A percentile compares a stretch with the other conserved stretches of the same genome.
Conservation (phyloP, 2,888 invertebrate species). For the Epinotia demarniana region DNA sequence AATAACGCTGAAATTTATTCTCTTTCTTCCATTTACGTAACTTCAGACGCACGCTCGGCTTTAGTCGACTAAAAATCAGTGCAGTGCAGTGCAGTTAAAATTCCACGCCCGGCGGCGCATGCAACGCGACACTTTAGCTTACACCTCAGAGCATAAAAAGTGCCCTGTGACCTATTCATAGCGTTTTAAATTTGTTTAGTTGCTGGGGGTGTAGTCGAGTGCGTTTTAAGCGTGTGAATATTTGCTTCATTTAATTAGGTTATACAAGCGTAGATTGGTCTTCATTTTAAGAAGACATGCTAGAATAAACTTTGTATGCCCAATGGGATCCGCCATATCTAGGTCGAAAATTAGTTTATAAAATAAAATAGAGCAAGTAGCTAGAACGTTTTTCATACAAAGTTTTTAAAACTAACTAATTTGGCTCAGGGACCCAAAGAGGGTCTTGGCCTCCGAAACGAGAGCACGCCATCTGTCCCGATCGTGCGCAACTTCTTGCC, state of each 20-base stretch:
- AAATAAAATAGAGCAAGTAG: too few species aligned
- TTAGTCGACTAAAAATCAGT: background rate
- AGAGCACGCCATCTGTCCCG: too few species aligned
- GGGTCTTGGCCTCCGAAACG: too few species aligned
- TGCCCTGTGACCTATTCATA: slow-evolving; percentile 9
- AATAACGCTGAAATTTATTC: background rate
- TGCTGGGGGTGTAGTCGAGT: background rate
- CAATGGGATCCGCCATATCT: too few species aligned
- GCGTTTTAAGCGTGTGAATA: slow-evolving; percentile 1
- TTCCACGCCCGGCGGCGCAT: background rate
- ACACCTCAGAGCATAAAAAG: slow-evolving; percentile 9
- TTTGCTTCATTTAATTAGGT: background rate
- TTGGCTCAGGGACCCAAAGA: too few species aligned
- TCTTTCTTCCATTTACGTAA: background rate
- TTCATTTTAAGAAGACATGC: too few species aligned
- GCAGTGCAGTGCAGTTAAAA: slow-evolving; percentile 17
- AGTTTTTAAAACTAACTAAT: too few species aligned
- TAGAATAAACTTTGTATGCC: too few species aligned
- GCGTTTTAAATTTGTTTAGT: background rate
- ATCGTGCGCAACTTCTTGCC: too few species aligned
- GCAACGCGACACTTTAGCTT: slow-evolving; percentile 14
- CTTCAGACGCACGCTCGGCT: background rate
- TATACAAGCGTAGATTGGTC: too few species aligned
- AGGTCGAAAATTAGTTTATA: too few species aligned
- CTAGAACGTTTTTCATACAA: too few species aligned